Conservation (phyloP, 2,797 vertebrate genomes). For the Fratercula arctica region DNA sequence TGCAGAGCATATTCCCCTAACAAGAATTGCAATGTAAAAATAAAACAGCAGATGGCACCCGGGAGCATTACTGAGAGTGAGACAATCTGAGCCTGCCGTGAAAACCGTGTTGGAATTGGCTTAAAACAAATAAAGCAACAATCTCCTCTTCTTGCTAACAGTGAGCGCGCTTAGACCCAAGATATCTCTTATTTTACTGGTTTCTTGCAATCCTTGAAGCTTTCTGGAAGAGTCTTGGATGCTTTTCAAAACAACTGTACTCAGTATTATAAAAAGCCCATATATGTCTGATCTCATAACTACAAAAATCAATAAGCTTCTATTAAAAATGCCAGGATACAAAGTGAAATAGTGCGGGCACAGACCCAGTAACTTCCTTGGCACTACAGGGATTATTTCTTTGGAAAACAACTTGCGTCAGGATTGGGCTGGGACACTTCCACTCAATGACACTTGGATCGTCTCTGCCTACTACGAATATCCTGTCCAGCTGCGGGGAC, state of each 20-base stretch:
- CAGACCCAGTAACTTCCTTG: background rate
- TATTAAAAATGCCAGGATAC: background rate
- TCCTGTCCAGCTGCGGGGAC: background rate
- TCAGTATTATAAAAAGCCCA: background rate
- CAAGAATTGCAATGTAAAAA: background rate
- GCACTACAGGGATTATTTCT: background rate
- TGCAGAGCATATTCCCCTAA: background rate
- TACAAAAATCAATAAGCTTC: background rate
- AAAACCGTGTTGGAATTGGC: background rate
- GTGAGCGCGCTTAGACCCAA: background rate
- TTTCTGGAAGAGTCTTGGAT: background rate
- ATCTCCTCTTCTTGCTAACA: background rate
- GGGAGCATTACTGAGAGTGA: background rate
- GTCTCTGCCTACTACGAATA: background rate
- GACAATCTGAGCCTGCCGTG: background rate
- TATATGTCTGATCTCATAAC: background rate
- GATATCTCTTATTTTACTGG: background rate
- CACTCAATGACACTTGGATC: background rate
- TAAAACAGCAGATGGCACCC: conserved; percentile 48
- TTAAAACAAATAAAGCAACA: background rate
- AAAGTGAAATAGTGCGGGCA: background rate
- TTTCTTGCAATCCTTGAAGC: background rate
- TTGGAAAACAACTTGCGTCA: background rate
- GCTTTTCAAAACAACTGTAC: background rate
- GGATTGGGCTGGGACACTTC: background rate